These are phyloP conservation scores for Pipistrellus pygmaeus DNA, from an alignment of 2,797 vertebrate genomes.

Conservation along the genomic window DNA sequence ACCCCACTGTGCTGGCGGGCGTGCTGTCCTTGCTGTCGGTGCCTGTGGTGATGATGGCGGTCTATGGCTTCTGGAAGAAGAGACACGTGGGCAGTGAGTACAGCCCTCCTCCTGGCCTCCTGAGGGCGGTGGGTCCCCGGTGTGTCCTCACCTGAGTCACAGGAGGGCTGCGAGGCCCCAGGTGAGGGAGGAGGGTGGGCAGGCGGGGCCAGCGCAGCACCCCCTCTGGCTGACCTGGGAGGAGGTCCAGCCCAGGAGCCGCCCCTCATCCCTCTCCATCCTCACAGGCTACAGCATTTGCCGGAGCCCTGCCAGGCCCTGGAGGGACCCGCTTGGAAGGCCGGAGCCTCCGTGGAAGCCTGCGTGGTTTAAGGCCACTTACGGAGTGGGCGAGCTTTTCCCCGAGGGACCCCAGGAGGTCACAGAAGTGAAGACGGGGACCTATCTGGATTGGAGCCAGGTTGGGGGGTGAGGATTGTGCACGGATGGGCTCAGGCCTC, in stretches of 20 bases:
- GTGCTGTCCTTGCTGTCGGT: not conserved
- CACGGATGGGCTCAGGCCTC: not conserved
- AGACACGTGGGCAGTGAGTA: constrained; percentile 77
- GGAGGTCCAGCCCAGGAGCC: rapidly evolving
- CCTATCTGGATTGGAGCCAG: not conserved
- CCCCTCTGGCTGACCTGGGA: too few relatives aligned
- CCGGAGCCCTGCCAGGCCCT: not conserved
- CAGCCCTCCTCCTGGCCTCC: not conserved
- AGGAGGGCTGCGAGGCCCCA: rapidly evolving
- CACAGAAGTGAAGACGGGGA: not conserved
- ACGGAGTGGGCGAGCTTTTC: not conserved
- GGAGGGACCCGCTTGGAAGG: not conserved
- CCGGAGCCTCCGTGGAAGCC: constrained; percentile 45
- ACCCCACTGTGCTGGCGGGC: not conserved
- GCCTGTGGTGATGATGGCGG: not conserved
- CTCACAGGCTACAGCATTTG: constrained; percentile 63
- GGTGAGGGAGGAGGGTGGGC: not conserved
- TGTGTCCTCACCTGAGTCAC: not conserved
- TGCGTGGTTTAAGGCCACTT: constrained; percentile 30
- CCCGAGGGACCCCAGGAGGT: not conserved
- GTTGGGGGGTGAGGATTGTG: not conserved
- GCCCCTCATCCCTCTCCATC: not conserved
- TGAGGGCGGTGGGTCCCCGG: rapidly evolving
- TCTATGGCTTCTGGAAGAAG: constrained; percentile 79
- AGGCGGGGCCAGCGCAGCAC: not conserved